Evolutionary conservation across 1,140 invertebrate genomes (phyloP).

Genomic region (Trachymyrmex septentrionalis): DNA sequence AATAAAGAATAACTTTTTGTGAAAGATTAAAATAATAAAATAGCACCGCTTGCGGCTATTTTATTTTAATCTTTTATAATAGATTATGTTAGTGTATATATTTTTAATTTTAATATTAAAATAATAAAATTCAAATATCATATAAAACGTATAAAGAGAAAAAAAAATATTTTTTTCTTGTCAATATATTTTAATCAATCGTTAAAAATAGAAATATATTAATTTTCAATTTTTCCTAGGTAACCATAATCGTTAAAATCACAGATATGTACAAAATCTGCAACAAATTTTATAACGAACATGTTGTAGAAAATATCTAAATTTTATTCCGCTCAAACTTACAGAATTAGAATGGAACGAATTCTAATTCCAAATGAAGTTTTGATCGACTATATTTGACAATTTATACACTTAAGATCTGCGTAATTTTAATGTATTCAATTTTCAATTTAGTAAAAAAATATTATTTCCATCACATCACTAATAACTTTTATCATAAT

Average conservation of each 20-base stretch:
- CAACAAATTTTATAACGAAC: background rate
- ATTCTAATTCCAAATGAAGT: background rate
- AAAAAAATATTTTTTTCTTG: background rate
- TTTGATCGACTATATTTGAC: background rate
- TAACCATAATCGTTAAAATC: background rate
- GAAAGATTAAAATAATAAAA: too few relatives aligned
- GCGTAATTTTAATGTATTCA: conserved; percentile 3
- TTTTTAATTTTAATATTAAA: too few relatives aligned
- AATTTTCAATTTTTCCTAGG: background rate
- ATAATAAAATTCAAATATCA: background rate
- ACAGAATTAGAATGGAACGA: background rate
- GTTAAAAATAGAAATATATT: background rate
- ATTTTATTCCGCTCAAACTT: background rate
- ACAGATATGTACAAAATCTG: background rate
- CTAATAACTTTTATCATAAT: background rate
- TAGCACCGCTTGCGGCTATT: too few relatives aligned
- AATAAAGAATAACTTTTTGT: too few relatives aligned
- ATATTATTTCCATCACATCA: background rate
- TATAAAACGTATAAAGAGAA: background rate
- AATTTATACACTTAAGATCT: background rate
- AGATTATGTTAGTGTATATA: too few relatives aligned
- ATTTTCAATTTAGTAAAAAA: conserved; percentile 17
- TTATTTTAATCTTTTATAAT: too few relatives aligned
- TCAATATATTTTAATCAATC: background rate
- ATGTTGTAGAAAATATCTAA: background rate